These are phyloP conservation scores for Corynorhinus townsendii DNA, from an alignment of 2,113 vertebrate genomes.

Conservation along the genomic window DNA sequence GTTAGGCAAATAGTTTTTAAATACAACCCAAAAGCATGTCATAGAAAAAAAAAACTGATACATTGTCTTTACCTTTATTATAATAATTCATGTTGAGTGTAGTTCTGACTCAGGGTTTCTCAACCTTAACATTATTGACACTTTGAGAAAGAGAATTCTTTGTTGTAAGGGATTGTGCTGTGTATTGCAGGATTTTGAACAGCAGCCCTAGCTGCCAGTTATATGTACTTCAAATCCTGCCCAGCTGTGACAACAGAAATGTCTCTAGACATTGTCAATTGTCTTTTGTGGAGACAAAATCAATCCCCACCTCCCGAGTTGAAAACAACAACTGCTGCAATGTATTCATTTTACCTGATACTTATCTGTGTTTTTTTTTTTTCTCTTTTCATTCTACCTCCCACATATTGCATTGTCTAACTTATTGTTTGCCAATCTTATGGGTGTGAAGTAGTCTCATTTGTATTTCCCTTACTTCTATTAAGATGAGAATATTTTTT, in stretches of 20 bases:
- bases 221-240: not conserved
- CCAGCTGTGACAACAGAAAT: not conserved
- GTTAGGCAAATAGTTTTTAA: not conserved
- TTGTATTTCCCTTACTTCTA: not conserved
- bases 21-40: not conserved
- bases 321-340: not conserved
- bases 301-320: not conserved
- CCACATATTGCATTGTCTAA: not conserved
- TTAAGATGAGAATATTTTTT: not conserved
- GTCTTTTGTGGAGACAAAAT: not conserved
- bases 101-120: not conserved
- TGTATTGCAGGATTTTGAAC: not conserved
- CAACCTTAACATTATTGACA: not conserved
- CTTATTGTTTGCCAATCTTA: not conserved
- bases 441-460: not conserved
- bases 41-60: not conserved
- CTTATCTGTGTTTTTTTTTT: not conserved
- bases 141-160: not conserved
- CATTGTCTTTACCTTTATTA: not conserved
- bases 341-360: not conserved
- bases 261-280: not conserved
- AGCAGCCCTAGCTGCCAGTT: not conserved
- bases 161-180: not conserved
- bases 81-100: not conserved
- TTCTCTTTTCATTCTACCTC: not conserved